Evolutionary conservation across 2,888 invertebrate genomes (phyloP), one percentile per base, ranked within the genome.

Genomic region (Brenthis hecate): DNA sequence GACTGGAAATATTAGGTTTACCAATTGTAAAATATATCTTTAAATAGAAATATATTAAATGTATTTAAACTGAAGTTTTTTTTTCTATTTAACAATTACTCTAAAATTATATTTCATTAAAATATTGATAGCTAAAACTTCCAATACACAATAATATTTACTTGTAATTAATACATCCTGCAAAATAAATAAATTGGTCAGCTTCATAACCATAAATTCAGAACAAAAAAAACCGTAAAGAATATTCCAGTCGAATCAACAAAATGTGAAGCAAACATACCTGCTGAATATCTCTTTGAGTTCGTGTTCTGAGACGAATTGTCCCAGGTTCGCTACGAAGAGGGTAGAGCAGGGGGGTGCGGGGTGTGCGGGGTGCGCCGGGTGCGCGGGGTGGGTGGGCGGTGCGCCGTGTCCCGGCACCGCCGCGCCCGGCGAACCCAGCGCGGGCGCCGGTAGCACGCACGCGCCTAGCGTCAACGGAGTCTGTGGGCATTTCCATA

Each of bases 221-320:
- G 8, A 28, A 28, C 1, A 47, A 48, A 48, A 47, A 48, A 48
- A 57, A 43, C 36, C 4, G 36, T 8, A 57, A 19, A 47, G 50
- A 56, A 55, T 56, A 61, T 74, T 74, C 74, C 74, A 74, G 74
- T 74, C 74, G 72, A 72, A 69, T 64, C 68, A 63, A 51, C 51
- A 48, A 50, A 28, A 47, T 56, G 64, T 43, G 51, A 32, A 55
- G 28, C 19, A 51, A 5, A 64, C 70, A 93, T 92, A 99, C 98
- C 98, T 98, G 95, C 97, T 97, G 94, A 99, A 99, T 86, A 99
- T 97, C 93, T 99, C 98, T 94, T 99, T 99, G 80, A 99, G 96
- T 92, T 99, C 99, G 87, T 99, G 99, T 93, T 99, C 99, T 78
- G 98, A 98, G 83, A 99, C 98, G 91, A 98, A 98, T 92, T 98